phyloP scores from a whole-genome alignment of 2,113 vertebrate genomes.

The Atherinomorus stipes region DNA sequence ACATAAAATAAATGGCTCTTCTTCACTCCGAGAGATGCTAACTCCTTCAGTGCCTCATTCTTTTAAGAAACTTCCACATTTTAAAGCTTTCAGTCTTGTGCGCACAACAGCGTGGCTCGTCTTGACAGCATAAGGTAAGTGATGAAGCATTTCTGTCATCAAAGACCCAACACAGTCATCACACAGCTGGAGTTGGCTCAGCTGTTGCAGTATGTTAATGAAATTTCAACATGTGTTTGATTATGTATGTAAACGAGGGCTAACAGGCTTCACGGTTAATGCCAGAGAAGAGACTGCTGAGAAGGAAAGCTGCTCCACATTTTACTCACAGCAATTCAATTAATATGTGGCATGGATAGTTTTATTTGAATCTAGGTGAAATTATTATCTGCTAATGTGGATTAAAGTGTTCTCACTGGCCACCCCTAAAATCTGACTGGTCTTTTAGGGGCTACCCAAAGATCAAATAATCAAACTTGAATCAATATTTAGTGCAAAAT shows the following conservation, averaged over 20 bases:
- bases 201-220: constrained; percentile 2
- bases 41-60: neutral
- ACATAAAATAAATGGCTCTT: constrained; percentile 15
- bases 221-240: neutral
- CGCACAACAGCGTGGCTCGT: neutral
- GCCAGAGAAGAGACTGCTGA: neutral
- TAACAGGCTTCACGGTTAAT: neutral
- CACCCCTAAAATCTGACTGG: too few relatives aligned
- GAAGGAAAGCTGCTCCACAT: neutral
- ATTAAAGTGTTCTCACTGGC: neutral
- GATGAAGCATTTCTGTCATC: neutral
- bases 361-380: too few relatives aligned
- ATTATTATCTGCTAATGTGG: too few relatives aligned
- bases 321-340: constrained; percentile 1
- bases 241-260: too few relatives aligned
- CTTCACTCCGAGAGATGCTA: neutral
- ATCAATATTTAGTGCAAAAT: too few relatives aligned
- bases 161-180: neutral
- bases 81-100: constrained; percentile 9
- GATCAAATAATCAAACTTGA: too few relatives aligned
- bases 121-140: neutral
- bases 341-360: neutral
- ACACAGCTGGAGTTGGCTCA: neutral
- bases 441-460: too few relatives aligned
- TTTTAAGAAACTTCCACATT: neutral